Evolutionary conservation across 2,888 invertebrate genomes (phyloP).

Genomic region (Matsumyia berberina): DNA sequence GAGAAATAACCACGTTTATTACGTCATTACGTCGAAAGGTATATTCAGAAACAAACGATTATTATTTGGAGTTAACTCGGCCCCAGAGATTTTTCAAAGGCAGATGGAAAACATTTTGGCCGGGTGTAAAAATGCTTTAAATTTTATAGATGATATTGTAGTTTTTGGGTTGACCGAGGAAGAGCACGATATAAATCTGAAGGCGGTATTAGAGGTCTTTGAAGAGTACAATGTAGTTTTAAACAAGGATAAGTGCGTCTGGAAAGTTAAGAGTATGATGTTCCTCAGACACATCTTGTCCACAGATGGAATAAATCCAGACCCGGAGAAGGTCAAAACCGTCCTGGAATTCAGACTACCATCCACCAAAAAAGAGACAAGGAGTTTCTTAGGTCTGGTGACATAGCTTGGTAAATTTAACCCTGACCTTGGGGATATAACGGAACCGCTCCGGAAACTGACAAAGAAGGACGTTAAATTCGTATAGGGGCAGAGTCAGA

Average conservation of each 20-base stretch:
- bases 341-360: slow-evolving; percentile 54
- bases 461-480: slow-evolving; percentile 64
- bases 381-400: slow-evolving; percentile 65
- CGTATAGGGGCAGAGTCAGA: slow-evolving; percentile 58
- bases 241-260: slow-evolving; percentile 21
- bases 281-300: slow-evolving; percentile 52
- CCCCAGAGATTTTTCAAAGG: slow-evolving; percentile 77
- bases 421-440: slow-evolving; percentile 60
- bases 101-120: slow-evolving; percentile 78
- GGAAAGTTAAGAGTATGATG: slow-evolving; percentile 56
- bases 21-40: slow-evolving; percentile 72
- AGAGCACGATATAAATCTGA: slow-evolving; percentile 78
- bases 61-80: slow-evolving; percentile 81
- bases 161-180: slow-evolving; percentile 74
- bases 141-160: slow-evolving; percentile 58
- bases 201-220: slow-evolving; percentile 57
- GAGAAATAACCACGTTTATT: slow-evolving; percentile 75
- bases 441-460: slow-evolving; percentile 57
- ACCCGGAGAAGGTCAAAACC: slow-evolving; percentile 48
- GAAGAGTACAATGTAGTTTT: slow-evolving; percentile 17
- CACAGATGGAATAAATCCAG: slow-evolving; percentile 13
- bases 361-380: slow-evolving; percentile 55
- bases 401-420: slow-evolving; percentile 71
- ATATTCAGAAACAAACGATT: slow-evolving; percentile 80
- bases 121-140: slow-evolving; percentile 74